Evolutionary conservation across 1,140 invertebrate genomes (phyloP), one percentile per base, ranked within the genome.

Genomic region (Bombyx mandarina): DNA sequence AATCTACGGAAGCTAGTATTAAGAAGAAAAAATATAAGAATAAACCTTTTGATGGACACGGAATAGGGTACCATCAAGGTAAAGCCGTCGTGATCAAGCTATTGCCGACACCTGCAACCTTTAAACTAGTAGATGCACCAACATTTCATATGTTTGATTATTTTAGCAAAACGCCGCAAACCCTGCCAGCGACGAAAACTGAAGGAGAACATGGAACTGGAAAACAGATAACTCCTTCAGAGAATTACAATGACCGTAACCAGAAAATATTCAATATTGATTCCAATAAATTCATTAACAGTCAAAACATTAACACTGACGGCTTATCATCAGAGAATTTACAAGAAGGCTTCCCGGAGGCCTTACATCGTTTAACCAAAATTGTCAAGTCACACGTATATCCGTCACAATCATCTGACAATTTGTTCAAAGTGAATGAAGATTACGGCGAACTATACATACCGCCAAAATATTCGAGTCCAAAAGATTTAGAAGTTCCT

Each of bases 11-110:
- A 53, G 68, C 72, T 57, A 46, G 66, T 12, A 55, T 44, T 42
- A 79, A 73, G 57, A 81, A 79, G 63, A 74, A 77, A 52, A 71
- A 53, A n/a, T 55, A 56, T 8, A 83, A 80, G 63, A 83, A 77
- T 45, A 79, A 83, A 67, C 83, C 83, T 18, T 87, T 87, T 58
- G 69, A 79, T 55, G 83, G 83, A 10, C 80, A 79, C 9, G 83
- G 83, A 12, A 76, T 87, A 52, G 83, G 82, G 71, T 87, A 87
- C 56, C 83, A 87, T 62, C 72, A 85, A 82, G 82, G 83, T 83
- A 87, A 82, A 81, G 75, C 77, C 54, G 79, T 87, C 66, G 72
- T 79, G 56, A 79, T 87, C 66, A 81, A 84, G 73, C 56, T 85
- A 45, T 54, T 63, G 57, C 80, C 83, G 26, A 66, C 65, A 45